Base-by-base conservation (phyloP, 2,113 vertebrate species). In the Microcebus murinus region DNA sequence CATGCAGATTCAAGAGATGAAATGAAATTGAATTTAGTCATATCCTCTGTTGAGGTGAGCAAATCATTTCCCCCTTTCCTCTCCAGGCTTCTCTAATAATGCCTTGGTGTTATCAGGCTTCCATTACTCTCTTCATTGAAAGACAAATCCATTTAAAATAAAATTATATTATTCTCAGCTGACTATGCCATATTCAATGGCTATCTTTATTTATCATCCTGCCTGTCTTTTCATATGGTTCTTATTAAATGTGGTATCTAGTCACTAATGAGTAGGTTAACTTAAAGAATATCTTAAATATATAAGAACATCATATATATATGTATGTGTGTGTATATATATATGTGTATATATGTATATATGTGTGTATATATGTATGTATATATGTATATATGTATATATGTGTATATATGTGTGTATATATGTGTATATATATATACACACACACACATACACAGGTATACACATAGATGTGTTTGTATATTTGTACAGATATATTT, bases 101-200 rank as follows among this genome's bases (percentile, higher is more conserved):
- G 15, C 25, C 50, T 34, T 70, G 27, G 5, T 87, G 15, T 18
- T 95, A 57, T 79, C 68, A 42, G 50, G 9, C 36, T 79, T n/a
- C 29, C 67, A 55, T 29, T 71, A 74, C 21, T 70, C 14, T 50
- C 73, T 50, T 70, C 70, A 81, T 3, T 94, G 42, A 92, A 95
- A 83, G 20, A 70, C 9, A 90, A 87, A 94, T 39, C 17, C 59
- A 91, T 57, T 96, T 71, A 92, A 31, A 91, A 71, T 74, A 71
- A 70, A 93, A 88, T 74, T 59, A 34, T 83, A 36, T 68, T 61
- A 4, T 57, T 95, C 36, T 93, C 55, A 76, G 7, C 10, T 13
- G 25, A 39, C 12, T 45, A 20, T 67, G 31, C 27, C 52, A 29
- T 83, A 67, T 50, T 17, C 13, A 82, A 6, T 71, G 57, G 31